These are phyloP conservation scores for Microcebus jonahi DNA, from an alignment of 2,113 vertebrate species.

Conservation along the genomic window DNA sequence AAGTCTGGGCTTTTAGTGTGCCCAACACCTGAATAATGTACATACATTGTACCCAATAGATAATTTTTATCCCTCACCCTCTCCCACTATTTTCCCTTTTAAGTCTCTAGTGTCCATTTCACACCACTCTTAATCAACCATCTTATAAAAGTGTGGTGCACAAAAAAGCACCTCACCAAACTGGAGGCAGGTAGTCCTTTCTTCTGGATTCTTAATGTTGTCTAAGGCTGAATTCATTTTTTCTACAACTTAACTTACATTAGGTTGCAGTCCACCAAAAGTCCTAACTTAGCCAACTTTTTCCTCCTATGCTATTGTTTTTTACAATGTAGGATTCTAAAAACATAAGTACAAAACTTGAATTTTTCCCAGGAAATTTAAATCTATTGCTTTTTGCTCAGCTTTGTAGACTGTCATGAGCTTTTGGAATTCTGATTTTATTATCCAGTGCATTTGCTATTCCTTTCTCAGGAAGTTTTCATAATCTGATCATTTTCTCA, in stretches of 20 bases:
- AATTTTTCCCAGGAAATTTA: constrained; percentile 18
- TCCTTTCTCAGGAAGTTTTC: neutral
- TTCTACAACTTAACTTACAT: neutral
- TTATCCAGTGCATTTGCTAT: neutral
- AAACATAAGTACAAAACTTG: neutral
- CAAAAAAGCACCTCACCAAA: neutral
- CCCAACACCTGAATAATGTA: too few species aligned
- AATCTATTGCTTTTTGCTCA: neutral
- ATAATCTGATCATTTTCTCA: constrained; percentile 9
- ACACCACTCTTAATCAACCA: too few species aligned
- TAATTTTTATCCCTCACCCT: too few species aligned
- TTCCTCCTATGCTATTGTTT: neutral
- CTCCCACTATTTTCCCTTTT: too few species aligned
- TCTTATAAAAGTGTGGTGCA: neutral
- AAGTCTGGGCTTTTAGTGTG: too few species aligned
- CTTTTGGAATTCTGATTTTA: neutral
- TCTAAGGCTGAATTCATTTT: neutral
- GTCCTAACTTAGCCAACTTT: neutral
- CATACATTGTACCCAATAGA: too few species aligned
- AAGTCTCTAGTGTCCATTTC: too few species aligned
- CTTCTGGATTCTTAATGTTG: neutral
- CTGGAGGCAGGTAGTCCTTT: neutral
- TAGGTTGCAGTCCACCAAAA: neutral
- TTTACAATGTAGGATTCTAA: neutral
- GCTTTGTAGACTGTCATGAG: neutral